Percentiles rank a stretch among this genome's conserved stretches.
Evolutionary conservation across 2,888 invertebrate genomes (phyloP).

Genomic region (Dryobotodes eremita): DNA sequence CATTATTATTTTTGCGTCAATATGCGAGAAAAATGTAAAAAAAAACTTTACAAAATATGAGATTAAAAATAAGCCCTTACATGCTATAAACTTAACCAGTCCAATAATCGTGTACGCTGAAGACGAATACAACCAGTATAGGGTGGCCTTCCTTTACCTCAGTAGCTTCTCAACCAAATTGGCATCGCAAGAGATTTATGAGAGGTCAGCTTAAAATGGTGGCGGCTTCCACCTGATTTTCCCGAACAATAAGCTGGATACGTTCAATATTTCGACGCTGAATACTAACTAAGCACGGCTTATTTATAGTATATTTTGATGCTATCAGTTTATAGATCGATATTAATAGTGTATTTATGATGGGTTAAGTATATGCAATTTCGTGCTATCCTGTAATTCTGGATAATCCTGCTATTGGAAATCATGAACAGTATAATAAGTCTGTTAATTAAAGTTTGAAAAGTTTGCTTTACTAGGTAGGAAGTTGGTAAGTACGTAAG

Average conservation of each 20-base stretch:
- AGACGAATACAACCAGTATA: conserved; percentile 26
- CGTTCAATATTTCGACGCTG: conserved; percentile 38
- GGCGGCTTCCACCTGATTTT: conserved; percentile 34
- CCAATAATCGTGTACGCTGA: conserved; percentile 20
- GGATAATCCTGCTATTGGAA: neutral
- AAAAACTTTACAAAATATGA: no score
- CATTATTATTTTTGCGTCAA: no score
- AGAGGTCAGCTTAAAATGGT: conserved; percentile 36
- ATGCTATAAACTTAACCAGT: conserved; percentile 17
- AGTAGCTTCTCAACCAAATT: neutral
- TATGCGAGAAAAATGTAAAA: no score
- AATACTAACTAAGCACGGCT: conserved; percentile 29
- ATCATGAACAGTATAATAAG: neutral
- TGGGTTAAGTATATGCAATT: neutral
- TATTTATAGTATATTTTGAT: conserved; percentile 38
- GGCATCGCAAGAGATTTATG: neutral
- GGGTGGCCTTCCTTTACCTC: neutral
- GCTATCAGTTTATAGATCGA: conserved; percentile 31
- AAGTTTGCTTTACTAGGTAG: neutral
- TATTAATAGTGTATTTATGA: conserved; percentile 19
- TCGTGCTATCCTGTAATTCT: conserved; percentile 5
- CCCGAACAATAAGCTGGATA: conserved; percentile 31
- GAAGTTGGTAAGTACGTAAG: neutral
- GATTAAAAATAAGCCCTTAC: neutral
- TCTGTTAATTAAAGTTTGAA: neutral